These are phyloP conservation scores for Phyllostomus hastatus DNA, from an alignment of 2,113 vertebrate species.

Conservation along the genomic window DNA sequence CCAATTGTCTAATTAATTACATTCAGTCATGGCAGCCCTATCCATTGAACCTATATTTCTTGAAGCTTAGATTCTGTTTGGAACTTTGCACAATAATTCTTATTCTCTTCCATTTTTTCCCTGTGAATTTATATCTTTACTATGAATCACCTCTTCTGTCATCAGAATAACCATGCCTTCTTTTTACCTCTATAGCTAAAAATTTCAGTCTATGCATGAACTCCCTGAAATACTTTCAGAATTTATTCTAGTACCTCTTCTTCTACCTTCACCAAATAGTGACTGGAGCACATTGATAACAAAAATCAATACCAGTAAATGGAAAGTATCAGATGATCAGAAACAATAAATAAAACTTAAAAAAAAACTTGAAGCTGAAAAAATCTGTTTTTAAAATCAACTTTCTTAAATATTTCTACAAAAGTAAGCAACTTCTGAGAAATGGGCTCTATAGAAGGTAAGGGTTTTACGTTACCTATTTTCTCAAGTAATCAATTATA, in stretches of 20 bases:
- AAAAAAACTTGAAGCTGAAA: neutral
- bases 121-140: neutral
- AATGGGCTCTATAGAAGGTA: neutral
- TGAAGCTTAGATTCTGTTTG: neutral
- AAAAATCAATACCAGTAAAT: neutral
- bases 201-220: neutral
- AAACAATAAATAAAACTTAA: neutral
- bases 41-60: neutral
- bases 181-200: neutral
- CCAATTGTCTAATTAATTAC: neutral
- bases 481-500: neutral
- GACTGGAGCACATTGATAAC: neutral
- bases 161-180: neutral
- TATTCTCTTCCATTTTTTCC: neutral
- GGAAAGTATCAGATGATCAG: neutral
- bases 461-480: neutral
- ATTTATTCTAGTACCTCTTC: neutral
- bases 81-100: neutral
- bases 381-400: neutral
- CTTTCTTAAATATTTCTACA: neutral
- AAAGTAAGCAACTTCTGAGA: neutral
- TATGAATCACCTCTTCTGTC: neutral
- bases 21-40: neutral
- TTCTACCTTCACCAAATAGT: neutral
- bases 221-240: rapidly evolving